These are phyloP conservation scores for Galbula dea DNA, from an alignment of 2,113 vertebrate species.

Conservation along the genomic window DNA sequence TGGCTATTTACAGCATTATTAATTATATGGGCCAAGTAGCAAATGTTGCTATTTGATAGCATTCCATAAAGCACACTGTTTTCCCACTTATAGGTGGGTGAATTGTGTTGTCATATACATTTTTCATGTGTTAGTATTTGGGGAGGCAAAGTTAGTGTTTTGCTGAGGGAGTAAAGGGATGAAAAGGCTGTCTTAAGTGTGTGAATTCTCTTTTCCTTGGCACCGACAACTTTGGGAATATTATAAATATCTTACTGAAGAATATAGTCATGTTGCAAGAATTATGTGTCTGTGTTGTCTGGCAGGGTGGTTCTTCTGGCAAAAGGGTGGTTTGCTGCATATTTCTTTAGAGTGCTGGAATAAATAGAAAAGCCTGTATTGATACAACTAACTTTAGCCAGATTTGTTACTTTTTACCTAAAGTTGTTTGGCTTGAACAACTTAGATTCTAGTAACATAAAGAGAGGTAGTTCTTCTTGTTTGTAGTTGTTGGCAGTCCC, in stretches of 20 bases:
- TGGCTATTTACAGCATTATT: conserved; percentile 51
- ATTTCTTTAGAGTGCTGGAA: background rate
- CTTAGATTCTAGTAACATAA: background rate
- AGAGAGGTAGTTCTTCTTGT: background rate
- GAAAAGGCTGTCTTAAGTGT: background rate
- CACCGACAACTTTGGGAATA: background rate
- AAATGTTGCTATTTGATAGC: conserved; percentile 31
- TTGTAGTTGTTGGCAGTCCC: conserved; percentile 4
- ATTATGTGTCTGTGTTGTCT: background rate
- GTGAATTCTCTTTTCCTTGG: background rate
- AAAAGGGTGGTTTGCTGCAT: background rate
- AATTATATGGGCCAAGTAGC: conserved; percentile 46
- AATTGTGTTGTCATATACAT: background rate
- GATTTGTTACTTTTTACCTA: background rate
- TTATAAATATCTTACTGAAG: background rate
- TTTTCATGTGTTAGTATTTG: background rate
- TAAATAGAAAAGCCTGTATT: background rate
- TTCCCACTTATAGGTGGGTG: background rate
- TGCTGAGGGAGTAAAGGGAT: background rate
- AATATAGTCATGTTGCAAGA: background rate
- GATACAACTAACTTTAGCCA: background rate
- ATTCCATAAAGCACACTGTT: conserved; percentile 12
- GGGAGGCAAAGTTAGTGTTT: background rate
- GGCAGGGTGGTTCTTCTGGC: background rate
- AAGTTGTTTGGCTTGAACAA: background rate